phyloP scores from a whole-genome alignment of 2,888 invertebrate genomes.

The Pterostichus niger region DNA sequence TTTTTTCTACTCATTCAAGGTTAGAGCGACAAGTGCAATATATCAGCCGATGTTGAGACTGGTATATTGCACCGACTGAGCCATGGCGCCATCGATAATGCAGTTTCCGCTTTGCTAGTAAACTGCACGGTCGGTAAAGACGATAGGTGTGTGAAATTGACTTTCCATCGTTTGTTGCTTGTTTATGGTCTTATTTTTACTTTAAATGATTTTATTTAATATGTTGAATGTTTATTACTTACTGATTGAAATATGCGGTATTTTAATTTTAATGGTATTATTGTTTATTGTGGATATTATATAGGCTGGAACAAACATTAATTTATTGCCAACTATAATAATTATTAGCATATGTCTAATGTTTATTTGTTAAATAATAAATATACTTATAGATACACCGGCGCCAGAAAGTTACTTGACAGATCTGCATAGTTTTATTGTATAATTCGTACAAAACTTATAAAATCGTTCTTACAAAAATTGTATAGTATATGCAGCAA shows the following conservation, averaged over 20 bases:
- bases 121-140: not conserved
- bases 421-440: too few relatives aligned
- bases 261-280: not conserved
- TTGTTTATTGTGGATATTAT: too few relatives aligned
- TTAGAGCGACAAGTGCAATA: constrained; percentile 13
- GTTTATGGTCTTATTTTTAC: not conserved
- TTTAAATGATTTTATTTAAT: not conserved
- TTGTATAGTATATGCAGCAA: too few relatives aligned
- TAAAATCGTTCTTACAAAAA: too few relatives aligned
- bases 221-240: not conserved
- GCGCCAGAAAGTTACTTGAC: too few relatives aligned
- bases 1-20: constrained; percentile 4
- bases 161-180: not conserved
- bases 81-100: constrained; percentile 17
- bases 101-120: constrained; percentile 21
- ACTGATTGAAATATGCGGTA: not conserved
- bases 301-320: too few relatives aligned
- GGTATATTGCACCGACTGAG: constrained; percentile 1
- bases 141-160: not conserved
- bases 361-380: too few relatives aligned
- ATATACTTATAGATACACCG: too few relatives aligned
- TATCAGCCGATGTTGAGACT: constrained; percentile 3
- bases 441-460: too few relatives aligned
- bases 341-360: too few relatives aligned
- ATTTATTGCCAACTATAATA: too few relatives aligned